Percentiles rank a stretch among this genome's conserved stretches.
Evolutionary conservation across 2,888 invertebrate species (phyloP).

Genomic region (Buathra laborator): DNA sequence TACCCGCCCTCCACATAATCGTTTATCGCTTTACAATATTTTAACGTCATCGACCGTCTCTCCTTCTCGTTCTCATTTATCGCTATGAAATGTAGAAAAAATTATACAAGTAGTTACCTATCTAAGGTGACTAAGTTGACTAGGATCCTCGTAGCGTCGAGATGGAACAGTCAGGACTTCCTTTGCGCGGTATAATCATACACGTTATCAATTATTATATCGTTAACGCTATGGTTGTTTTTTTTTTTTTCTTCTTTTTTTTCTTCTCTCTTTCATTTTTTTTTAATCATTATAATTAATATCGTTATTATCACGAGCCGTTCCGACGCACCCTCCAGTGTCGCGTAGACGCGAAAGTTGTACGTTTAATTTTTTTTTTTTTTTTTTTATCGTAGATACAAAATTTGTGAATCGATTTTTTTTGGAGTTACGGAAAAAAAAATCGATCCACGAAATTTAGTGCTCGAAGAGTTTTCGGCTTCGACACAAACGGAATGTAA

Average conservation of each 20-base stretch:
- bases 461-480: neutral
- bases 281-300: constrained; percentile 48
- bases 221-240: constrained; percentile 71
- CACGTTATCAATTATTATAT: constrained; percentile 70
- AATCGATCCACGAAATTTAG: neutral
- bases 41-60: constrained; percentile 31
- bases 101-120: constrained; percentile 79
- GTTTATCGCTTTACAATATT: constrained; percentile 61
- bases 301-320: constrained; percentile 52
- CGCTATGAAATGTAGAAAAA: constrained; percentile 81
- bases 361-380: constrained; percentile 4
- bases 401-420: constrained; percentile 4
- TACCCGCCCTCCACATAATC: constrained; percentile 23
- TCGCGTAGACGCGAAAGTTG: constrained; percentile 27
- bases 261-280: constrained; percentile 25
- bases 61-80: constrained; percentile 45
- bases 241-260: constrained; percentile 54
- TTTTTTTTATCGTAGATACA: constrained; percentile 2
- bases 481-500: neutral
- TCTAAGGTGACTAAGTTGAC: constrained; percentile 73
- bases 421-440: neutral
- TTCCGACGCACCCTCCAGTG: constrained; percentile 11
- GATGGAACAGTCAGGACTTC: constrained; percentile 71
- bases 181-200: constrained; percentile 78
- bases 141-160: constrained; percentile 64